Evolutionary conservation across 1,140 invertebrate genomes (phyloP).

Genomic region (Eumaeus atala): DNA sequence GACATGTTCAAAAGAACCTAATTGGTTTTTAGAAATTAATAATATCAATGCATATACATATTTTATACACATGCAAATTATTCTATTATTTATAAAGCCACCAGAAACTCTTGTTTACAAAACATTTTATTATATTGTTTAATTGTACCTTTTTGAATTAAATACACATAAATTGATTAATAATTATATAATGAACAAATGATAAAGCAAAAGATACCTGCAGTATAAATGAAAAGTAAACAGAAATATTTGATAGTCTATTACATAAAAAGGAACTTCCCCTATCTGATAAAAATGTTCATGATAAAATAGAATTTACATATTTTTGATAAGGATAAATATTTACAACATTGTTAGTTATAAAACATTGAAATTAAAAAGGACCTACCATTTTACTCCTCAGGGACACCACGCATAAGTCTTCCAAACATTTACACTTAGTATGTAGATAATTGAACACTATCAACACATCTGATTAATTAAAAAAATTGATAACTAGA

Average conservation of each 20-base stretch:
- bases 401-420: neutral
- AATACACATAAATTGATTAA: too few relatives aligned
- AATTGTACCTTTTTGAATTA: too few relatives aligned
- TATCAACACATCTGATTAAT: constrained; percentile 35
- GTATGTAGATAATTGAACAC: constrained; percentile 8
- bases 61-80: too few relatives aligned
- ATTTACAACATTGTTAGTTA: neutral
- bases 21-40: neutral
- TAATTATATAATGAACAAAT: too few relatives aligned
- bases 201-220: neutral
- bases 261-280: constrained; percentile 15
- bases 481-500: constrained; percentile 38
- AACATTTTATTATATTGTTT: too few relatives aligned
- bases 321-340: constrained; percentile 24
- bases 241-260: constrained; percentile 6
- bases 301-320: constrained; percentile 22
- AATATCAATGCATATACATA: neutral
- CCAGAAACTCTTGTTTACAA: too few relatives aligned
- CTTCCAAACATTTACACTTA: constrained; percentile 2
- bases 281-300: constrained; percentile 25
- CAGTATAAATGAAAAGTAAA: neutral
- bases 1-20: neutral
- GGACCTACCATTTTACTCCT: constrained; percentile 15
- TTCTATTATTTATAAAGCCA: too few relatives aligned
- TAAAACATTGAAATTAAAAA: constrained; percentile 16